These are phyloP conservation scores for Astyanax mexicanus DNA, from an alignment of 2,797 vertebrate species.

Conservation along the genomic window DNA sequence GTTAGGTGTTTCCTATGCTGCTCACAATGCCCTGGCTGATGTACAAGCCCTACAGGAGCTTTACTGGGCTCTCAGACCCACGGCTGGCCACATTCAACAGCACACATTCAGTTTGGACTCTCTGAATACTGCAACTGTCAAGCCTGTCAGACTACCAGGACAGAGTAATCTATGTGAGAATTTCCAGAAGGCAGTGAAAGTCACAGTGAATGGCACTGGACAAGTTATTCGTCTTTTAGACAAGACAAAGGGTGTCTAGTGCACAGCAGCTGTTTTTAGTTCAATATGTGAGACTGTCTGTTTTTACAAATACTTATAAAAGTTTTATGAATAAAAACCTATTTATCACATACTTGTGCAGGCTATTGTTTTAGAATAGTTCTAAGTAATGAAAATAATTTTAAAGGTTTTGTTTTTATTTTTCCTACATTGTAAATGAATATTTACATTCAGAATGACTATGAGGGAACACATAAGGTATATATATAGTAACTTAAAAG, in stretches of 20 bases:
- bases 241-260: background rate
- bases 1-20: slow-evolving; percentile 72
- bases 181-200: slow-evolving; percentile 33
- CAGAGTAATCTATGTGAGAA: slow-evolving; percentile 55
- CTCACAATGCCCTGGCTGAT: slow-evolving; percentile 79
- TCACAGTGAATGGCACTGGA: slow-evolving; percentile 12
- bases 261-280: background rate
- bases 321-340: slow-evolving; percentile 37
- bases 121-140: slow-evolving; percentile 18
- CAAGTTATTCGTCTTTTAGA: background rate
- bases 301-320: slow-evolving; percentile 17
- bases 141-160: slow-evolving; percentile 5
- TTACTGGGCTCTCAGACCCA: slow-evolving; percentile 67
- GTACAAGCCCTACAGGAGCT: slow-evolving; percentile 73
- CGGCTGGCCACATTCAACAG: slow-evolving; percentile 59
- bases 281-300: background rate
- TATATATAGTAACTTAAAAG: too few relatives aligned
- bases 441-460: too few relatives aligned
- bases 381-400: too few relatives aligned
- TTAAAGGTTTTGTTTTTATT: too few relatives aligned
- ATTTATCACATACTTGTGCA: background rate
- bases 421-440: too few relatives aligned
- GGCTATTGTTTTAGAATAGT: background rate
- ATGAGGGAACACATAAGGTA: too few relatives aligned
- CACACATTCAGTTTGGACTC: slow-evolving; percentile 69